phyloP scores from a whole-genome alignment of 2,113 vertebrate species.

The Piaya cayana region DNA sequence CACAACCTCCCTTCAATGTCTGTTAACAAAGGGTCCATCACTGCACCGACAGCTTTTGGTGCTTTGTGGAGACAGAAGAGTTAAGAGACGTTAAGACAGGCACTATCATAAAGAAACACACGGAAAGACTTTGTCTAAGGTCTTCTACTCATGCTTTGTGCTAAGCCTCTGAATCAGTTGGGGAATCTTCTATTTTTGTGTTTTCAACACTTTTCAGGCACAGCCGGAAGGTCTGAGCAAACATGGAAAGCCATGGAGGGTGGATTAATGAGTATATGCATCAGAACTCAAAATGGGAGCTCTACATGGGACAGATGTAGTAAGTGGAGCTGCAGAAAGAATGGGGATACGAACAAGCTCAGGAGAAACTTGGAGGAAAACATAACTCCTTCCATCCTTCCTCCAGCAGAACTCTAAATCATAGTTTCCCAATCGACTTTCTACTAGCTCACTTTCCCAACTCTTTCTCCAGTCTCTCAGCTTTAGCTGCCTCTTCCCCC shows the following conservation, averaged over 20 bases:
- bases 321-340: neutral
- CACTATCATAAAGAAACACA: neutral
- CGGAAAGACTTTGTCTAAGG: neutral
- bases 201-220: neutral
- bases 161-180: neutral
- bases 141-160: neutral
- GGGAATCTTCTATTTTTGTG: neutral
- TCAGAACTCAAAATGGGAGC: neutral
- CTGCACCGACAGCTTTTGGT: neutral
- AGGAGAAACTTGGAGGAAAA: neutral
- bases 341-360: neutral
- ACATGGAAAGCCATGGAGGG: neutral
- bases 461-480: neutral
- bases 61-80: neutral
- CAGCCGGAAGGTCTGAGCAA: neutral
- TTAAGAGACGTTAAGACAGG: neutral
- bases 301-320: fast-evolving
- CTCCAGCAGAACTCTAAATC: neutral
- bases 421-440: neutral
- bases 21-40: neutral
- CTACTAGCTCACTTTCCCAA: neutral
- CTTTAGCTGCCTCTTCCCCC: neutral
- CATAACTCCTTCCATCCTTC: neutral
- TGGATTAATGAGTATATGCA: neutral
- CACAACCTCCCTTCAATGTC: too few species aligned